phyloP scores from a whole-genome alignment of 2,797 vertebrate genomes.

The Oreochromis mossambicus region DNA sequence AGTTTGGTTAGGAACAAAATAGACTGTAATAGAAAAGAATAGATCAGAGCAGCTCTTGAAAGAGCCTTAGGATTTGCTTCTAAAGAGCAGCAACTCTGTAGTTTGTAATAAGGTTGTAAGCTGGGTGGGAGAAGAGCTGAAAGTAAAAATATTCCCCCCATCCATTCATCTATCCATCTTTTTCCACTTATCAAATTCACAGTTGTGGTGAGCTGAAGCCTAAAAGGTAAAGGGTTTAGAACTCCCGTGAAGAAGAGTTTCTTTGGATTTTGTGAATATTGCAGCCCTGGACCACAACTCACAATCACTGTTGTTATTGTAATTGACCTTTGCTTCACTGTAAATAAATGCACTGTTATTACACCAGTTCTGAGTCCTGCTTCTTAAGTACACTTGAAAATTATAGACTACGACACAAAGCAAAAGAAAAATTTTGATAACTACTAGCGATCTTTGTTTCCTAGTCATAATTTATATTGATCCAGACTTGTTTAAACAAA shows the following conservation, averaged over 20 bases:
- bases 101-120: background rate
- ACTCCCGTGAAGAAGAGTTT: background rate
- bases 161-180: background rate
- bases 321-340: background rate
- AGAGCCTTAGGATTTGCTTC: background rate
- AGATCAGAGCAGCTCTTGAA: background rate
- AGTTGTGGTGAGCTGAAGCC: background rate
- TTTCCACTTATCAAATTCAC: background rate
- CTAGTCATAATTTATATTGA: background rate
- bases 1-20: background rate
- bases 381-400: too few species aligned
- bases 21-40: background rate
- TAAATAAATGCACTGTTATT: background rate
- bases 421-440: background rate
- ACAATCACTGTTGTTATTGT: background rate
- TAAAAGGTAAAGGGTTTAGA: background rate
- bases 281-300: background rate
- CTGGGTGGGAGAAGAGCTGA: background rate
- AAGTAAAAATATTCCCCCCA: background rate
- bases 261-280: background rate
- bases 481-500: background rate
- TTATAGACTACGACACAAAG: too few species aligned
- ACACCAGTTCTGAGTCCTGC: background rate
- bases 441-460: background rate
- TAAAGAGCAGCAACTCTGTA: background rate